A percentile compares a stretch with the other conserved stretches of the same genome.
These are phyloP conservation scores for Orcinus orca DNA, from an alignment of 2,113 vertebrate species.

Conservation along the genomic window DNA sequence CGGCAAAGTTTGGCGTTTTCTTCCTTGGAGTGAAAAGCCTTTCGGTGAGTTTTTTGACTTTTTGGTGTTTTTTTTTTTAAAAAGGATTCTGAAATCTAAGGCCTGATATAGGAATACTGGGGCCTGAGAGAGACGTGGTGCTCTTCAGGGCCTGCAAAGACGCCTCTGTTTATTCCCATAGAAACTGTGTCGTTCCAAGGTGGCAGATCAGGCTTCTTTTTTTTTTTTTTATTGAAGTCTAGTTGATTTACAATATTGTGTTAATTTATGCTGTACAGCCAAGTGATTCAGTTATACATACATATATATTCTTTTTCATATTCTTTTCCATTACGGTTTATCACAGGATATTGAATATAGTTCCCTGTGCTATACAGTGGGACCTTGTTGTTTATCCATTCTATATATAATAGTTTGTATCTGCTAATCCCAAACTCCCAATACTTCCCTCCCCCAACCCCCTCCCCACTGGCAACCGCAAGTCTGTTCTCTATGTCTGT, in stretches of 20 bases:
- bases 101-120: background rate
- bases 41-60: background rate
- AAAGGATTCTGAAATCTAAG: background rate
- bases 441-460: too few species aligned
- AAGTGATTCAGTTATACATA: background rate
- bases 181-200: background rate
- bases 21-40: background rate
- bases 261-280: background rate
- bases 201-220: too few species aligned
- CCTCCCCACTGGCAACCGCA: too few species aligned
- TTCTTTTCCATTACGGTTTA: background rate
- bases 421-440: too few species aligned
- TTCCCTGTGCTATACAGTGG: too few species aligned
- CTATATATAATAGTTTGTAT: too few species aligned
- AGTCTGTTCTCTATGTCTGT: background rate
- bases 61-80: background rate
- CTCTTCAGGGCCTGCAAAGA: too few species aligned
- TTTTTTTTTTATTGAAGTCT: background rate
- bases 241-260: too few species aligned
- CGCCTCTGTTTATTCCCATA: background rate
- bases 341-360: background rate
- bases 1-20: background rate
- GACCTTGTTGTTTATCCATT: too few species aligned
- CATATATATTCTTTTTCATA: background rate
- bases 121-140: background rate